These are phyloP conservation scores for Syncerus caffer DNA, from an alignment of 2,797 vertebrate genomes.

Conservation along the genomic window DNA sequence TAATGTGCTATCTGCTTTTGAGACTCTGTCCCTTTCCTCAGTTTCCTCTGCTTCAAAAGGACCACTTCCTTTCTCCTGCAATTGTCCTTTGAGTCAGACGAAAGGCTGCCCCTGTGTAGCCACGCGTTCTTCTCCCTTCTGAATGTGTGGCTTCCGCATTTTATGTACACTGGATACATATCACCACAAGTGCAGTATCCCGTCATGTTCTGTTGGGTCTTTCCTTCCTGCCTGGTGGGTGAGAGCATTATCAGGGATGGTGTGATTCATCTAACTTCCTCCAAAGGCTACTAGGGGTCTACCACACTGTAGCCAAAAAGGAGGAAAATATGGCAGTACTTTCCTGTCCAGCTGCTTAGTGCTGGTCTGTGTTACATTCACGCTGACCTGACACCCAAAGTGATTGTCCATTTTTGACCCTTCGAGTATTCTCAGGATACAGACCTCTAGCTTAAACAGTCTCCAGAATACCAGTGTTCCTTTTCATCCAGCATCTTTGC, in stretches of 20 bases:
- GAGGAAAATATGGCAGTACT: neutral
- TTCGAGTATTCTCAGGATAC: neutral
- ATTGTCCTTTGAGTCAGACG: neutral
- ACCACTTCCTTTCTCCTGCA: neutral
- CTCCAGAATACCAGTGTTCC: neutral
- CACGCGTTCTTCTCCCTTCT: neutral
- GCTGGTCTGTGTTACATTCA: neutral
- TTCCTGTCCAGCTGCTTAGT: neutral
- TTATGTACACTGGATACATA: neutral
- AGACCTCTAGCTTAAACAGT: neutral
- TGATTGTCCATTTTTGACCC: neutral
- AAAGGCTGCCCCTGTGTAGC: neutral
- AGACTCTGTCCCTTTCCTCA: neutral
- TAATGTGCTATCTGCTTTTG: neutral
- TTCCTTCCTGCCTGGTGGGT: neutral
- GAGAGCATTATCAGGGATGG: neutral
- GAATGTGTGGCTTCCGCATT: neutral
- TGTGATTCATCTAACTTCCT: neutral
- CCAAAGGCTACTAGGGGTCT: neutral
- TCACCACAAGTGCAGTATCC: neutral
- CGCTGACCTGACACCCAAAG: neutral
- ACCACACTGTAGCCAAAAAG: neutral
- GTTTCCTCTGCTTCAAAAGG: neutral
- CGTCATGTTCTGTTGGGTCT: neutral
- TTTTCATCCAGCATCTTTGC: neutral